Evolutionary conservation across 2,888 invertebrate genomes (phyloP).

Genomic region (Gasteruption jaculator): DNA sequence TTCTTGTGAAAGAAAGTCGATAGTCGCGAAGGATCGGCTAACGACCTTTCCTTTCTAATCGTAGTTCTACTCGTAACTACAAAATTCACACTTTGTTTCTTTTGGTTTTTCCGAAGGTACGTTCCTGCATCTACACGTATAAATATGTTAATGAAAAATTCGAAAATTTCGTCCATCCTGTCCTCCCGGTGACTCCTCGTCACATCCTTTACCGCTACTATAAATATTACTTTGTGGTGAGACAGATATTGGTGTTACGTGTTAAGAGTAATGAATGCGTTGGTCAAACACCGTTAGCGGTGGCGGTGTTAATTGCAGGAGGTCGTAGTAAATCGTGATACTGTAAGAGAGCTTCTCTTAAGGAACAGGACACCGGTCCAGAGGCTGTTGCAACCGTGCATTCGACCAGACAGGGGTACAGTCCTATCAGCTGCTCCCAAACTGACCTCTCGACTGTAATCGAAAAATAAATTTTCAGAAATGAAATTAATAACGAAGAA

Average conservation of each 20-base stretch:
- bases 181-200: too few species aligned
- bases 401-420: conserved; percentile 87
- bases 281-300: conserved; percentile 47
- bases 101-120: too few species aligned
- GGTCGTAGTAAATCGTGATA: conserved; percentile 77
- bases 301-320: conserved; percentile 49
- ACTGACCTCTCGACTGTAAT: conserved; percentile 84
- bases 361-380: conserved; percentile 72
- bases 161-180: too few species aligned
- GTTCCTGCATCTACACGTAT: too few species aligned
- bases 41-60: too few species aligned
- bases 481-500: conserved; percentile 16
- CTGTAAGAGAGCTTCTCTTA: conserved; percentile 82
- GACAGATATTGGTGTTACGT: conserved; percentile 19
- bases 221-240: too few species aligned
- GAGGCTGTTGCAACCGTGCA: conserved; percentile 75
- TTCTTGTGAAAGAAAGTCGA: too few species aligned
- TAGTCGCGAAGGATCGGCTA: too few species aligned
- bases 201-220: too few species aligned
- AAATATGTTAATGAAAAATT: too few species aligned
- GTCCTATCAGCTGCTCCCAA: conserved; percentile 88
- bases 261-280: conserved; percentile 31
- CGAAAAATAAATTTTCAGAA: conserved; percentile 31
- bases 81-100: too few species aligned
- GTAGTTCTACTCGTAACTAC: too few species aligned